phyloP scores from a whole-genome alignment of 2,888 invertebrate genomes.

The Oscheius myriophilus region DNA sequence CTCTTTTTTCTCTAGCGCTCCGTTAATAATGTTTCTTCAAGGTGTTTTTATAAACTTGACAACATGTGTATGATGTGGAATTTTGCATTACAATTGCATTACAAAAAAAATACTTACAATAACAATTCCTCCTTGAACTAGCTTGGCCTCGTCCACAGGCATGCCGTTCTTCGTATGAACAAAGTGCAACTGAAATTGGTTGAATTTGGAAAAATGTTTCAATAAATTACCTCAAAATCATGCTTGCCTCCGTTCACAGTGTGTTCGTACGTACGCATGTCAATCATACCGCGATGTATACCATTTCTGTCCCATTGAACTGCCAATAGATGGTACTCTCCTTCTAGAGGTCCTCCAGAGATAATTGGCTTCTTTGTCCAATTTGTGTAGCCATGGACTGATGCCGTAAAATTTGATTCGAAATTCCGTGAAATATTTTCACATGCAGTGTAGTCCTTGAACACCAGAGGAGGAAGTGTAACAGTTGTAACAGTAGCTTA shows the following conservation, averaged over 20 bases:
- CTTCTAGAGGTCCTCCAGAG: slow-evolving; percentile 18
- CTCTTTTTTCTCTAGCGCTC: too few relatives aligned
- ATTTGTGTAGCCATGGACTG: slow-evolving; percentile 10
- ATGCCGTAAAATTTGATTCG: slow-evolving; percentile 8
- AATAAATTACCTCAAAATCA: slow-evolving; percentile 9
- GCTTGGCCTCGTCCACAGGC: neutral
- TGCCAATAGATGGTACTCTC: slow-evolving; percentile 8
- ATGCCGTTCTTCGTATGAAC: slow-evolving; percentile 14
- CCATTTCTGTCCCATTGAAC: slow-evolving; percentile 13
- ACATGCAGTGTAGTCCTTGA: slow-evolving; percentile 5
- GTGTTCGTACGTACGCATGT: too few relatives aligned
- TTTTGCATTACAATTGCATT: too few relatives aligned
- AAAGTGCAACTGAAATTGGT: slow-evolving; percentile 12
- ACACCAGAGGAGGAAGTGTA: slow-evolving; percentile 2
- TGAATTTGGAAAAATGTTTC: neutral
- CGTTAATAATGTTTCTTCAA: too few relatives aligned
- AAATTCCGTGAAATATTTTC: neutral
- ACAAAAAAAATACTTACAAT: slow-evolving; percentile 6
- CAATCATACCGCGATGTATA: too few relatives aligned
- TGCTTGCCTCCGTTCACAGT: slow-evolving; percentile 7
- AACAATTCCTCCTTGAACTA: slow-evolving; percentile 3
- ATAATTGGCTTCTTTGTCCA: slow-evolving; percentile 13
- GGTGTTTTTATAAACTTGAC: too few relatives aligned
- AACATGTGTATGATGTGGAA: too few relatives aligned
- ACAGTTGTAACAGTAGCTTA: too few relatives aligned